These are phyloP conservation scores for Hydrolagus colliei DNA, from an alignment of 2,797 vertebrate genomes.

Conservation along the genomic window DNA sequence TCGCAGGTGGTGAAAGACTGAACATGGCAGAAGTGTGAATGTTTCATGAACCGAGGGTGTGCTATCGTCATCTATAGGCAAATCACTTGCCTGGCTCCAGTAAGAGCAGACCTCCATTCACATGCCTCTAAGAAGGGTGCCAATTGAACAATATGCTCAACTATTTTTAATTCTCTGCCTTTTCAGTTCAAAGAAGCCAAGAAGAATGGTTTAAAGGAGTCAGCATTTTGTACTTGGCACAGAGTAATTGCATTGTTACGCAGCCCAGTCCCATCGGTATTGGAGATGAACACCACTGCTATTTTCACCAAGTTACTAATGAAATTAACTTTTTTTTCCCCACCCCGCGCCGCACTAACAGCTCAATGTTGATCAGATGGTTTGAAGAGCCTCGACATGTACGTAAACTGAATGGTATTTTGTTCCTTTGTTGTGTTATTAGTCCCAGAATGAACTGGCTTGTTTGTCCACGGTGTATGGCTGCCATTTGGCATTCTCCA, in stretches of 20 bases:
- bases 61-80: too few relatives aligned
- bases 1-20: background rate
- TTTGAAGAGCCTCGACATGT: background rate
- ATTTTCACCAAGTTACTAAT: constrained; percentile 8
- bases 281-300: background rate
- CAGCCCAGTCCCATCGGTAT: background rate
- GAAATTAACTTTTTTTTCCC: background rate
- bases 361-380: background rate
- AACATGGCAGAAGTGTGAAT: background rate
- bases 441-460: background rate
- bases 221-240: background rate
- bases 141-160: background rate
- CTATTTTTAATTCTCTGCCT: background rate
- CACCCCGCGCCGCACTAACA: background rate
- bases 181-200: background rate
- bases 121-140: background rate
- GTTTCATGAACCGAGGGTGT: background rate
- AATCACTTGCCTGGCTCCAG: background rate
- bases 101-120: background rate
- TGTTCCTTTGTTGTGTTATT: background rate
- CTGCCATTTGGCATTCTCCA: background rate
- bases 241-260: background rate
- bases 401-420: background rate
- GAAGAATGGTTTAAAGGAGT: constrained; percentile 3
- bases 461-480: background rate